Base-by-base conservation (phyloP, 2,113 vertebrate species). In the Capreolus pygargus region DNA sequence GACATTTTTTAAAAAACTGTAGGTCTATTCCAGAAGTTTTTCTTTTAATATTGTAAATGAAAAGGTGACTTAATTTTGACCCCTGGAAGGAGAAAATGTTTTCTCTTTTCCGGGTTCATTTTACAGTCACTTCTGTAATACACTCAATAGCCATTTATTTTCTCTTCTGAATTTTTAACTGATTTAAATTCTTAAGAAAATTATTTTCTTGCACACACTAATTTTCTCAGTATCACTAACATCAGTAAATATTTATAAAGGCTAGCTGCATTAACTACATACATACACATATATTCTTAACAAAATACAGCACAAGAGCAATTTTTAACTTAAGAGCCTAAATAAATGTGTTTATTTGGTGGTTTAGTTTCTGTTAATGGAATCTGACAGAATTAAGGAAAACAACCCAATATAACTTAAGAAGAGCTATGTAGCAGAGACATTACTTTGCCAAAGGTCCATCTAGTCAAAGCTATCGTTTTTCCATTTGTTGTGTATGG, bases 181-280 rank as follows among this genome's bases (percentile, higher is more conserved):
- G 23, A 91, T 30, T 78, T 95, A 89, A 45, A 88, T 54, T 92
- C 52, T 92, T 52, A 78, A 52, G n/a, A 87, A 96, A 97, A 84
- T 67, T 81, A 74, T 70, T 43, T 89, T 78, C 45, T 82, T 61
- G 23, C 10, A 91, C 43, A 91, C 27, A 28, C 27, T 92, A 61
- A 89, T 91, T 95, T 96, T 95, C 64, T 89, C 30, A 95, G 86
- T 58, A 47, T 92, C 39, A 90, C 6, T 82, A 45, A 52, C 30
- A 61, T 43, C 17, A 89, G 45, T 86, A 97, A 95, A 93, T 93
- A 96, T 97, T 92, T 94, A 50, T 89, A 57, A 97, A 96, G 36
- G 76, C 54, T 43, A 90, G n/a, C 30, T 61, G 7, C 27, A 78
- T 91, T 89, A 93, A 58, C 70, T 86, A 79, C 91, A 85, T 50